Evolutionary conservation across 2,797 vertebrate species (phyloP).

Genomic region (Melanotaenia boesemani): DNA sequence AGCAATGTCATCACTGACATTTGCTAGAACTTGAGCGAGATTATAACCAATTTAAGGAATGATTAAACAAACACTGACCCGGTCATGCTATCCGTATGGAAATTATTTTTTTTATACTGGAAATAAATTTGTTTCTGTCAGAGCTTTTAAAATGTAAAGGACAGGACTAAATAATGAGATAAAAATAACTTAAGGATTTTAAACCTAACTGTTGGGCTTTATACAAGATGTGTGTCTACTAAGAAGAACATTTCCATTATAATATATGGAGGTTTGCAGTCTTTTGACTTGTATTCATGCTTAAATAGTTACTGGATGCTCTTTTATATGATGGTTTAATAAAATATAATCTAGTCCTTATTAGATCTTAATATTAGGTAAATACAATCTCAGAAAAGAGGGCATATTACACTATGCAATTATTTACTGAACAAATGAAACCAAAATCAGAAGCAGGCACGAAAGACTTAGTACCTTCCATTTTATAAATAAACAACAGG

Average conservation of each 20-base stretch:
- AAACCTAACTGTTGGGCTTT: background rate
- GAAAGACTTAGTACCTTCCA: too few relatives aligned
- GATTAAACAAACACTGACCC: conserved; percentile 19
- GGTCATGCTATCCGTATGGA: conserved; percentile 1
- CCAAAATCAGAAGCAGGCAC: too few relatives aligned
- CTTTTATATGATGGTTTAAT: background rate
- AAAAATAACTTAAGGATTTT: background rate
- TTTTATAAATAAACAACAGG: too few relatives aligned
- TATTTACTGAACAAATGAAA: too few relatives aligned
- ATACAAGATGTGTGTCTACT: background rate
- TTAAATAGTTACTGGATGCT: background rate
- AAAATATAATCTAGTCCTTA: background rate
- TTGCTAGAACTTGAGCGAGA: conserved; percentile 20
- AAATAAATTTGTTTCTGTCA: conserved; percentile 7
- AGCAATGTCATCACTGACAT: conserved; percentile 3
- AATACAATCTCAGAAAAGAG: background rate
- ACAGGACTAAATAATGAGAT: conserved; percentile 6
- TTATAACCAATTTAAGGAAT: conserved; percentile 22
- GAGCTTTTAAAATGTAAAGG: conserved; percentile 15
- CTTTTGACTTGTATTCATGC: background rate
- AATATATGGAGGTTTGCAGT: background rate
- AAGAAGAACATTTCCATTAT: background rate
- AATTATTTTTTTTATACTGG: conserved; percentile 8
- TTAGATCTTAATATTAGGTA: background rate
- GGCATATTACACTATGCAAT: background rate